These are phyloP conservation scores for Odontothrips loti DNA, from an alignment of 2,888 invertebrate species.

Conservation along the genomic window DNA sequence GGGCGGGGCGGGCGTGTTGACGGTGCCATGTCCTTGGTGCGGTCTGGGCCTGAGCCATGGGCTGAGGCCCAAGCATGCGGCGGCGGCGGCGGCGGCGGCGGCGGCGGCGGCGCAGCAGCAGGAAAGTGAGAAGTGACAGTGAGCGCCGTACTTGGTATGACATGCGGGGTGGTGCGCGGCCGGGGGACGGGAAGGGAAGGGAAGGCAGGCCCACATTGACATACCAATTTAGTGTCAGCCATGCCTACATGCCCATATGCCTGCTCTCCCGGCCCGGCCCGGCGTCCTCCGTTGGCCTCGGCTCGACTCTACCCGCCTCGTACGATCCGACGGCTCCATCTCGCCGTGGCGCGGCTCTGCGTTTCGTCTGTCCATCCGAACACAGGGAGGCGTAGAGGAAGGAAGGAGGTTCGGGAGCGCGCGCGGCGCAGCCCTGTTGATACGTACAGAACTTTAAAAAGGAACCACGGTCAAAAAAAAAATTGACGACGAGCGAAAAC, in stretches of 20 bases:
- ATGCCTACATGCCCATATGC: background rate
- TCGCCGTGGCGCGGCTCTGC: no score
- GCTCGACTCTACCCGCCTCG: background rate
- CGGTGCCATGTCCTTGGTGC: no score
- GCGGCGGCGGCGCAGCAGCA: background rate
- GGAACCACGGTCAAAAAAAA: no score
- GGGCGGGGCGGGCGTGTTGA: no score
- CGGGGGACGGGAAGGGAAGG: background rate
- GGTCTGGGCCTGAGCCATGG: no score
- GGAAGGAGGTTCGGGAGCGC: no score
- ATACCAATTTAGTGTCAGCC: conserved; percentile 1
- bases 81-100: background rate
- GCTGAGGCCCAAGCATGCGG: background rate
- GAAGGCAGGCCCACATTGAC: background rate
- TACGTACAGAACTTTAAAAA: no score
- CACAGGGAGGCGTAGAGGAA: no score
- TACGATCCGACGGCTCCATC: no score
- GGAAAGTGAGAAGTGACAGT: background rate
- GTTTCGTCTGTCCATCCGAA: no score
- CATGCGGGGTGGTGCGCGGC: background rate
- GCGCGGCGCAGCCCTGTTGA: no score
- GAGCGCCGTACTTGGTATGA: conserved; percentile 8
- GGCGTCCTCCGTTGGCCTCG: background rate
- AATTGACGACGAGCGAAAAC: no score
- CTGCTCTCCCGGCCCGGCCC: background rate